Evolutionary conservation across 1,140 invertebrate species (phyloP).

Genomic region (Pseudobourletiella spinata): DNA sequence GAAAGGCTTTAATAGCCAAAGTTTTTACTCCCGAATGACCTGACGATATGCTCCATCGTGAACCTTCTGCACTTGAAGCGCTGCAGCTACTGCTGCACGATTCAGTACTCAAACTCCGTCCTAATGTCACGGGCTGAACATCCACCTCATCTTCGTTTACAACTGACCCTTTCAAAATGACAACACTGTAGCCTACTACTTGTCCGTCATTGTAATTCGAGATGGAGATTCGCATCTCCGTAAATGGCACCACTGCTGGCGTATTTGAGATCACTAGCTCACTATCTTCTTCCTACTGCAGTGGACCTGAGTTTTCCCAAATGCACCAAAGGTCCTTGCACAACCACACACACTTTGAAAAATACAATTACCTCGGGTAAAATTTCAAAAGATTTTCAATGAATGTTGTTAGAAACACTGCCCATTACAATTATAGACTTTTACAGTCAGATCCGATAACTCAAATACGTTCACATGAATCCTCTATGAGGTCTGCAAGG

Average conservation of each 20-base stretch:
- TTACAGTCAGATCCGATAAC: too few species aligned
- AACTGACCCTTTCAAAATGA: not conserved
- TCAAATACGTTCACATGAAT: too few species aligned
- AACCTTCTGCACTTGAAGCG: not conserved
- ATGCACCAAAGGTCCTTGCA: too few species aligned
- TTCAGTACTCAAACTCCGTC: slow-evolving; percentile 1
- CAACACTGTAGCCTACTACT: slow-evolving; percentile 1
- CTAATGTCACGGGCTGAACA: not conserved
- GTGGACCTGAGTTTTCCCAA: too few species aligned
- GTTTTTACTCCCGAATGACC: too few species aligned
- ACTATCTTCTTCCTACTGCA: too few species aligned
- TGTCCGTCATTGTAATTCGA: slow-evolving; percentile 3
- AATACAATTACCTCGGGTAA: not conserved
- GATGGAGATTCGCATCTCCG: slow-evolving; percentile 1
- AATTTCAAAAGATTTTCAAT: too few species aligned
- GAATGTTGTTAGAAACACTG: too few species aligned
- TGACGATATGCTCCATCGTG: not conserved
- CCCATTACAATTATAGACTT: too few species aligned
- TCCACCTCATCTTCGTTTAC: not conserved
- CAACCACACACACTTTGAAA: not conserved
- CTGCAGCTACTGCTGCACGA: not conserved
- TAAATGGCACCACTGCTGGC: too few species aligned
- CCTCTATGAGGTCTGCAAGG: too few species aligned
- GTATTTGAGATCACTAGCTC: too few species aligned
- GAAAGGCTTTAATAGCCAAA: not conserved